A percentile compares a stretch with the other conserved stretches of the same genome.
These are phyloP conservation scores for Athalia circularis DNA, from an alignment of 2,888 invertebrate species.

Conservation along the genomic window DNA sequence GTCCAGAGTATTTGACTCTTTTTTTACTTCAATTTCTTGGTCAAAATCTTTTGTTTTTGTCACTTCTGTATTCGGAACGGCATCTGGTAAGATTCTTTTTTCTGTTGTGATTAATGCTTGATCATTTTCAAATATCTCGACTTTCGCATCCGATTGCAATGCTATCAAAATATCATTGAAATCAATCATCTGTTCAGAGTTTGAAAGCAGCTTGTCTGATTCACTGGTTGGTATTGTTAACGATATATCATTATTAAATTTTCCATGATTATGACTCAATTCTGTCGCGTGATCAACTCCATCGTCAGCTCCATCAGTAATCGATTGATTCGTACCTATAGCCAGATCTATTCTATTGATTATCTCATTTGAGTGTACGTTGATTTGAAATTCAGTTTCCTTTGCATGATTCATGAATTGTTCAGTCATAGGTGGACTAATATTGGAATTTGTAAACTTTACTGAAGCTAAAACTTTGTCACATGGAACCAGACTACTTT, in stretches of 20 bases:
- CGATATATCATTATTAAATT: constrained; percentile 11
- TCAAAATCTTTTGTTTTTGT: background rate
- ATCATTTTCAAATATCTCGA: background rate
- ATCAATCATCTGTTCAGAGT: constrained; percentile 6
- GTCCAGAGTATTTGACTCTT: constrained; percentile 40
- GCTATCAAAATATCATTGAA: background rate
- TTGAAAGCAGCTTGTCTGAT: background rate
- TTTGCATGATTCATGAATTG: background rate
- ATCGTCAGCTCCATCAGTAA: constrained; percentile 20
- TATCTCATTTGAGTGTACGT: background rate
- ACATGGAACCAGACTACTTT: background rate
- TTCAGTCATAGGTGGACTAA: constrained; percentile 8
- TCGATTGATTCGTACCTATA: constrained; percentile 22
- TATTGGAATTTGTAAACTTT: background rate
- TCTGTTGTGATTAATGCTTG: background rate
- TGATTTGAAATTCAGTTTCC: background rate
- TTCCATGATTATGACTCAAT: constrained; percentile 6
- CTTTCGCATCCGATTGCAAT: constrained; percentile 12
- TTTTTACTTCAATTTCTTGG: background rate
- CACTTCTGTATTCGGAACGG: constrained; percentile 50
- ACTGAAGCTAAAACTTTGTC: background rate
- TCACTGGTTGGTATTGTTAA: background rate
- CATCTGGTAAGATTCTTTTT: constrained; percentile 54
- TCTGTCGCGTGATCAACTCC: background rate
- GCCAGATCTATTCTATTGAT: background rate